Base-by-base conservation (phyloP, 2,888 invertebrate species). In the Mythimna loreyi region DNA sequence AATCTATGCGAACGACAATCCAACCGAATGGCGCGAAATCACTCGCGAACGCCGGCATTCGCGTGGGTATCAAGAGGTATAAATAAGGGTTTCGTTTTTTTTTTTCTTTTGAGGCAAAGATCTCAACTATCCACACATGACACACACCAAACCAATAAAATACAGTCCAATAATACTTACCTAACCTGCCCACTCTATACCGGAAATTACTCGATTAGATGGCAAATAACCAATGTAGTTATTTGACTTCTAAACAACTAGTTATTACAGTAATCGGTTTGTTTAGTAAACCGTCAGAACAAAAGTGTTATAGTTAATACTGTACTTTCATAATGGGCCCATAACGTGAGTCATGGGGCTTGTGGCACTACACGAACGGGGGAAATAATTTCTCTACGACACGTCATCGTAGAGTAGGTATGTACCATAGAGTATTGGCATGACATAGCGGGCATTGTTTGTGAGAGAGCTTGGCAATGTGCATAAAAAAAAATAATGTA, bases 381-480 rank as follows among this genome's bases (percentile, higher is more conserved):
- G 9, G 16, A 56, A 75, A 60, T 73, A 73, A 73, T 73, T 75
- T 69, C 56, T 16, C 21, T 25, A 1, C 60, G 25, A 47, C 72
- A 73, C 76, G 76, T 56, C 11, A 73, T 3, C n/a, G 25, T 25
- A 19, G n/a, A 43, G 50, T 64, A 56, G 9, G n/a, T 56, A 16
- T 28, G 16, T 53, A 3, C 25, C 25, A 52, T 3, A 52, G 52
- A 52, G 9, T 28, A 23, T 16, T 1, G 50, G 16, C 2, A 49
- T 6, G 5, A 13, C 6, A 23, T 13, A 13, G 23, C 23, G 13
- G 40, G 40, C 40, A 40, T 40, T 16, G 16, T 1, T 40, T 1
- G 40, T 40, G 13, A 36, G 4, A 36, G 36, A 36, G 13, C 13
- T 13, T 36, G 36, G 13, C 36, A 13, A 36, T 36, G 36, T 3